phyloP scores from a whole-genome alignment of 2,888 invertebrate species.

The Balanococcus diminutus region DNA sequence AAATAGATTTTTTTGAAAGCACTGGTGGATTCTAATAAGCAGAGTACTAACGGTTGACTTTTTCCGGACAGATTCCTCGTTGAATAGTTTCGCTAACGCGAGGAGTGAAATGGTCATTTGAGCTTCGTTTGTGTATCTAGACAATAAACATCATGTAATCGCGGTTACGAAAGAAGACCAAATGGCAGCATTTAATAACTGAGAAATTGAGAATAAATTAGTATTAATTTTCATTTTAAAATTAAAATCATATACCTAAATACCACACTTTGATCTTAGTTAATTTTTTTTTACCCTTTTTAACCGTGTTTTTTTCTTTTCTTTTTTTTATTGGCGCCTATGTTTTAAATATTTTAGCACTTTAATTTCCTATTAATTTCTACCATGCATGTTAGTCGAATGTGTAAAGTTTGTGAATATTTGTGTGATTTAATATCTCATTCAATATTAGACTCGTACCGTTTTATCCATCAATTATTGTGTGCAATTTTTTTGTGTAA shows the following conservation, averaged over 20 bases:
- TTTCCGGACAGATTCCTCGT: not conserved
- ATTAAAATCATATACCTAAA: not conserved
- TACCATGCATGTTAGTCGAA: not conserved
- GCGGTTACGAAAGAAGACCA: not conserved
- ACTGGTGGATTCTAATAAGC: not conserved
- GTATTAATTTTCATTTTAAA: not conserved
- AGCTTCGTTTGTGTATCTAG: not conserved
- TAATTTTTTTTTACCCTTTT: slow-evolving; percentile 8
- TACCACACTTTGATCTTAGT: not conserved
- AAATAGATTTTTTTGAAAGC: not conserved
- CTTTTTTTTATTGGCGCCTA: not conserved
- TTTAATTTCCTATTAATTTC: not conserved
- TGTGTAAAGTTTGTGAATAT: not conserved
- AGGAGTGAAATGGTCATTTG: not conserved
- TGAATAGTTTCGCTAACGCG: not conserved
- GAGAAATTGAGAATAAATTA: too few relatives aligned
- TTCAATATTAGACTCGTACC: not conserved
- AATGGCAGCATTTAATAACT: not conserved
- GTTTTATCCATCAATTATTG: not conserved
- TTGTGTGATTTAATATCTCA: not conserved
- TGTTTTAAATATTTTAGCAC: not conserved
- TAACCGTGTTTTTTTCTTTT: not conserved
- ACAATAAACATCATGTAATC: too few relatives aligned
- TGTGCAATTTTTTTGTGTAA: not conserved
- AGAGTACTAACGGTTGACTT: not conserved